phyloP scores from a whole-genome alignment of 2,888 invertebrate species.

The Lasioglossum leucozonium region DNA sequence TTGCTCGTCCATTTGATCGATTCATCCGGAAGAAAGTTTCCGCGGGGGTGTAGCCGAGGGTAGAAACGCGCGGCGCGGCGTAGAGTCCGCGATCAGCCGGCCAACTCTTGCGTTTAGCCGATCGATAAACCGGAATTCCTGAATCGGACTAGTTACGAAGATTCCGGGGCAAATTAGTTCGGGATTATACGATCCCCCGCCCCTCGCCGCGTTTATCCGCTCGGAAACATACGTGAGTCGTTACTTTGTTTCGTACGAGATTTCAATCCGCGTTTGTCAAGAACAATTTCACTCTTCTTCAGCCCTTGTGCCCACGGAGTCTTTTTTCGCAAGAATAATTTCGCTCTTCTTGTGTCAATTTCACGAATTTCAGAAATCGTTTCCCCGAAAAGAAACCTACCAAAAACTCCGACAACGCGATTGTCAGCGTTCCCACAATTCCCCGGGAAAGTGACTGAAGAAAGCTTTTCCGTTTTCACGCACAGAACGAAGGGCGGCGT shows the following conservation, averaged over 20 bases:
- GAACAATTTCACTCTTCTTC: neutral
- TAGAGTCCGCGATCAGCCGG: neutral
- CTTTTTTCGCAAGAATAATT: too few species aligned
- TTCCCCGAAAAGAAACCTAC: too few species aligned
- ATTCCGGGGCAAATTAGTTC: slow-evolving; percentile 39
- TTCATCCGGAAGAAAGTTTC: slow-evolving; percentile 35
- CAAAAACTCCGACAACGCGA: too few species aligned
- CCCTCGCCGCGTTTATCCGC: neutral
- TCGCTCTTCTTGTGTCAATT: too few species aligned
- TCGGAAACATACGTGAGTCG: too few species aligned
- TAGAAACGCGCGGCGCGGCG: slow-evolving; percentile 31
- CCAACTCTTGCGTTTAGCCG: slow-evolving; percentile 19
- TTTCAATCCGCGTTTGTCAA: neutral
- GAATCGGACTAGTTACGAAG: slow-evolving; percentile 29
- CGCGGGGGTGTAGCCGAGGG: neutral
- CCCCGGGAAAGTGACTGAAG: neutral
- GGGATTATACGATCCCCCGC: slow-evolving; percentile 3
- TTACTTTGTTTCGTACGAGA: neutral
- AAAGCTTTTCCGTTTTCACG: neutral
- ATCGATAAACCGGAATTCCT: slow-evolving; percentile 33
- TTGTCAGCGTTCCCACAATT: too few species aligned
- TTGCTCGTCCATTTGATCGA: slow-evolving; percentile 50
- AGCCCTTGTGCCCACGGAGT: too few species aligned
- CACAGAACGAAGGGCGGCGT: neutral
- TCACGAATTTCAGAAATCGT: too few species aligned